phyloP scores from a whole-genome alignment of 37 sponge, comb jelly and placozoan species.

The Ianthella basta region DNA sequence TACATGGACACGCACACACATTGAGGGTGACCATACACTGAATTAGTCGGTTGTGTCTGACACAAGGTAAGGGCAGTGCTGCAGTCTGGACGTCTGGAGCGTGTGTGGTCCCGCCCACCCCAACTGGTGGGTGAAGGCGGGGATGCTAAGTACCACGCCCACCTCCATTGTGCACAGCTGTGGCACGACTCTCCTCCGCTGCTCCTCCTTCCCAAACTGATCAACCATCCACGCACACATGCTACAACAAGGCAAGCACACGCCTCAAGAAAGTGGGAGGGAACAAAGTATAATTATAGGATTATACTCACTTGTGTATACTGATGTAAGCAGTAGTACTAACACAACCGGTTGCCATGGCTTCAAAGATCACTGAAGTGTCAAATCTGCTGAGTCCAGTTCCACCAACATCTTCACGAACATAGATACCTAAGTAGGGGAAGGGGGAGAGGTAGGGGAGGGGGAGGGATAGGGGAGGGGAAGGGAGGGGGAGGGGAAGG shows the following conservation, averaged over 20 bases:
- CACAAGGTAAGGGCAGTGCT: no score
- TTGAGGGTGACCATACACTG: no score
- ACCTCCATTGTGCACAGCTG: slow-evolving; percentile 77
- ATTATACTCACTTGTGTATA: slow-evolving; percentile 86
- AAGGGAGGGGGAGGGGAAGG: neutral
- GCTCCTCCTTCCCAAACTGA: slow-evolving; percentile 77
- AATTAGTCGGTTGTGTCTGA: no score
- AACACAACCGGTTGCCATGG: slow-evolving; percentile 93
- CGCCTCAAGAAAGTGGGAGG: neutral
- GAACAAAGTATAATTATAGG: neutral
- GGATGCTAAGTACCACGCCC: neutral
- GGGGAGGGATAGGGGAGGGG: neutral
- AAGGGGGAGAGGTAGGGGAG: neutral
- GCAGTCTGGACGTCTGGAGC: no score
- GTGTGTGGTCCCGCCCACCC: no score
- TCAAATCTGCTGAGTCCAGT: slow-evolving; percentile 85
- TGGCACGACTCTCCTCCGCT: slow-evolving; percentile 65
- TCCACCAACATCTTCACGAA: slow-evolving; percentile 79
- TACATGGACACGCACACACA: no score
- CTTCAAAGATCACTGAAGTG: slow-evolving; percentile 92
- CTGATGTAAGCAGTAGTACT: slow-evolving; percentile 96
- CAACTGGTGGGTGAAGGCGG: neutral
- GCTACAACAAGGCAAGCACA: slow-evolving; percentile 30
- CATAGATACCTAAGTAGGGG: slow-evolving; percentile 47
- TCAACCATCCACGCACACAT: slow-evolving; percentile 98